Base-by-base conservation (phyloP, 2,113 vertebrate species). In the Oxyruncus cristatus region DNA sequence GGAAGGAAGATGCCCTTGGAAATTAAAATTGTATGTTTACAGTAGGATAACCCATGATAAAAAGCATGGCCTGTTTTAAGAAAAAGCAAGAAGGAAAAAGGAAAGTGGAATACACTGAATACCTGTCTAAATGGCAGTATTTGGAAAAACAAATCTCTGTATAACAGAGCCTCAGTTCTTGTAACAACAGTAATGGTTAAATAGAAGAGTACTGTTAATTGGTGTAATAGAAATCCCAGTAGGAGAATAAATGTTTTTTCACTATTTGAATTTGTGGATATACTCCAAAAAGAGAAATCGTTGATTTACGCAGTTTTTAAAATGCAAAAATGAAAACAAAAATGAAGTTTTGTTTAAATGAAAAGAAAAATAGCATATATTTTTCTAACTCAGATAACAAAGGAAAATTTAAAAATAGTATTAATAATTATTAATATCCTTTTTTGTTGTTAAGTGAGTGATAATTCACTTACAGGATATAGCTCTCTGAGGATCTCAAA, bases 21-120 rank as follows among this genome's bases (percentile, higher is more conserved):
- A 96, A 97, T 97, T 96, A 95, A 97, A 97, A 62, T 75, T 92
- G 55, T 83, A 52, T 97, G 79, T 98, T 98, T 97, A 92, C 82
- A 85, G 66, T 67, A 73, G 86, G 88, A 97, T 95, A 97, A 92
- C 66, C 44, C 19, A 5, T 77, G 87, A 87, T 90, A 96, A 94
- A 97, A 97, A 92, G 61, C 52, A 62, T 27, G 50, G 56, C 23
- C 85, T 59, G 35, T 81, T 98, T 96, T 84, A 95, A 97, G 96
- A 93, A 96, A 78, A 53, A 96, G 70, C 47, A 77, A 58, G 58
- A 74, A 85, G 59, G 55, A 88, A 70, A 85, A 92, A 88, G 21
- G 27, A 73, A 72, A 90, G 62, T 32, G 44, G 72, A 85, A 76
- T 53, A 80, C 41, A 90, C 42, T 53, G 46, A 61, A 87, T 91